Evolutionary conservation across 1,140 invertebrate genomes (phyloP), one percentile per base, ranked within the genome.

Genomic region (Drosophila guanche): DNA sequence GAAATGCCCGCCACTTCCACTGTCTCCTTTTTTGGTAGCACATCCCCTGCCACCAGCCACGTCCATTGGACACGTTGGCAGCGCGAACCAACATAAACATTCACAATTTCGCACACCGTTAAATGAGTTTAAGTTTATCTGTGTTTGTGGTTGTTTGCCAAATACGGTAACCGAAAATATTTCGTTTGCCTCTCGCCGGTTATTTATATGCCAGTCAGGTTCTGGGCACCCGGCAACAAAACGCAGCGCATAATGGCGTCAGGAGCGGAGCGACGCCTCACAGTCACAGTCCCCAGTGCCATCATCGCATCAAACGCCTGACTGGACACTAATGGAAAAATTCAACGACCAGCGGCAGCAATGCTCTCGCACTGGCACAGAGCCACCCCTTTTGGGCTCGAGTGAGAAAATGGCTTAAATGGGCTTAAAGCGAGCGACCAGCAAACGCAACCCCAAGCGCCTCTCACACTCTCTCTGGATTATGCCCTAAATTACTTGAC

Each of bases 71-170:
- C 55, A 54, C 58, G 27, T 41, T 59, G 56, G 47, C 50, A 14
- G 47, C 16, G 22, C 51, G 41, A 53, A 20, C 16, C 16, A 75
- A 12, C 78, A 77, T 88, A 88, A 88, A 88, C 88, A 88, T 88
- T 88, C 79, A 84, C 84, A 89, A 83, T 88, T 89, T 85, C 61
- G 79, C 81, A 81, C 85, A 74, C 67, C 79, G 72, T 88, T 77
- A 89, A 89, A 88, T 88, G 68, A 88, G 84, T 89, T 89, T 77
- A 84, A 89, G 72, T 88, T 88, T 89, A 89, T 89, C 79, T 84
- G 66, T 60, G 73, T 71, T 76, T 89, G 85, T 76, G 85, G 85
- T 89, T 89, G 88, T 89, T 89, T 89, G 76, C 73, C 74, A 70
- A 66, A 86, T 69, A 54, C 67, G 58, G 65, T 56, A 58, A 41